Conservation (phyloP, 2,797 vertebrate genomes). For the Gambelia wislizenii region DNA sequence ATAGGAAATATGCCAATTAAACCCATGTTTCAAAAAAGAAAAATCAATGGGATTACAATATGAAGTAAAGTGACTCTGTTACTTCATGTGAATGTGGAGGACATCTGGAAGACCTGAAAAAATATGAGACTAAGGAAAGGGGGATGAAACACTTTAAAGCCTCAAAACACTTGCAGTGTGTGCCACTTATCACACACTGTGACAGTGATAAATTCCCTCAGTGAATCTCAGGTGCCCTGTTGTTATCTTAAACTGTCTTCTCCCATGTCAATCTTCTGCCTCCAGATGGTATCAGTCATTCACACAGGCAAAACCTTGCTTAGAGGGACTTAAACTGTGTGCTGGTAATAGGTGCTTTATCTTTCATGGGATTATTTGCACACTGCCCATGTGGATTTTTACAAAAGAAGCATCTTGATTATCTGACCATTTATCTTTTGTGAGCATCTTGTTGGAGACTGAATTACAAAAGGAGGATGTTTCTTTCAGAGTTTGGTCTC, state of each 20-base stretch:
- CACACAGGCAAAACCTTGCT: slow-evolving; percentile 71
- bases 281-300: slow-evolving; percentile 75
- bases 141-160: not conserved
- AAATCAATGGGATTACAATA: slow-evolving; percentile 11
- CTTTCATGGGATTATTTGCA: slow-evolving; percentile 72
- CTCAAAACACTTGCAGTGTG: slow-evolving; percentile 35
- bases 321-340: slow-evolving; percentile 73
- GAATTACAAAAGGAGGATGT: slow-evolving; percentile 65
- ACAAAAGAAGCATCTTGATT: slow-evolving; percentile 72
- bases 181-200: slow-evolving; percentile 64
- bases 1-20: slow-evolving; percentile 36
- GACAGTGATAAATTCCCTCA: slow-evolving; percentile 75
- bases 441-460: slow-evolving; percentile 69
- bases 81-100: slow-evolving; percentile 40
- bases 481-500: slow-evolving; percentile 61
- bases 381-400: slow-evolving; percentile 64
- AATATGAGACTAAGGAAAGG: slow-evolving; percentile 18
- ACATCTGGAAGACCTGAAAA: slow-evolving; percentile 25
- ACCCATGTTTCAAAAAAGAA: slow-evolving; percentile 20
- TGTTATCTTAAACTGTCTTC: slow-evolving; percentile 76
- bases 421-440: slow-evolving; percentile 73
- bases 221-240: slow-evolving; percentile 73
- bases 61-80: slow-evolving; percentile 11
- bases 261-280: slow-evolving; percentile 73
- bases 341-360: slow-evolving; percentile 74